Conservation (phyloP, 2,797 vertebrate species). For the Fistularia commersonii region DNA sequence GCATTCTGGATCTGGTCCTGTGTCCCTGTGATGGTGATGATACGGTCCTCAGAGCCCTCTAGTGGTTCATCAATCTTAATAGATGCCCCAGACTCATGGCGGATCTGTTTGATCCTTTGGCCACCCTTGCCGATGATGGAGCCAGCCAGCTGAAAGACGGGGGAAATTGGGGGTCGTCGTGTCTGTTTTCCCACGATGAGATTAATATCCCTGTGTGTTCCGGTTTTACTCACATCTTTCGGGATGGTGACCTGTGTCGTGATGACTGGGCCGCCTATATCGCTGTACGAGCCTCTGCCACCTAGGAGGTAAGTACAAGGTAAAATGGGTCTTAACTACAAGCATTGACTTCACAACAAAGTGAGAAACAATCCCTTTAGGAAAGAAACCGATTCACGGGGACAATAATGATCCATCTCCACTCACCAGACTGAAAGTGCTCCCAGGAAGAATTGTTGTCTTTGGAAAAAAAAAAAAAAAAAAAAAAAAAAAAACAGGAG, state of each 20-base stretch:
- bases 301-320: slow-evolving; percentile 61
- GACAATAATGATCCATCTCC: slow-evolving; percentile 22
- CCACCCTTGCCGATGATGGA: slow-evolving; percentile 99
- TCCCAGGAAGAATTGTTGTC: slow-evolving; percentile 81
- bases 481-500: slow-evolving; percentile 29
- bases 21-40: slow-evolving; percentile 98
- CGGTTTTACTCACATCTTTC: slow-evolving; percentile 87
- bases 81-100: slow-evolving; percentile 95
- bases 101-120: slow-evolving; percentile 98
- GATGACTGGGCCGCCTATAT: slow-evolving; percentile 95
- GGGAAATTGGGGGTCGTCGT: neutral
- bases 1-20: slow-evolving; percentile 99
- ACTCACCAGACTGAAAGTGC: slow-evolving; percentile 76
- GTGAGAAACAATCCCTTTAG: slow-evolving; percentile 13
- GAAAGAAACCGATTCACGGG: slow-evolving; percentile 25
- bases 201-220: neutral
- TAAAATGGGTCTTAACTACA: slow-evolving; percentile 10
- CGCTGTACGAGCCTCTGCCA: slow-evolving; percentile 91
- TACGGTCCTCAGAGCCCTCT: slow-evolving; percentile 98
- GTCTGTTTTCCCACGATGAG: neutral
- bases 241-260: slow-evolving; percentile 99
- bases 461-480: slow-evolving; percentile 54
- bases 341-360: neutral
- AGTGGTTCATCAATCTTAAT: slow-evolving; percentile 99
- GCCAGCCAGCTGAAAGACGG: slow-evolving; percentile 83